These are phyloP conservation scores for Drepana falcataria DNA, from an alignment of 2,888 invertebrate genomes.

Conservation along the genomic window DNA sequence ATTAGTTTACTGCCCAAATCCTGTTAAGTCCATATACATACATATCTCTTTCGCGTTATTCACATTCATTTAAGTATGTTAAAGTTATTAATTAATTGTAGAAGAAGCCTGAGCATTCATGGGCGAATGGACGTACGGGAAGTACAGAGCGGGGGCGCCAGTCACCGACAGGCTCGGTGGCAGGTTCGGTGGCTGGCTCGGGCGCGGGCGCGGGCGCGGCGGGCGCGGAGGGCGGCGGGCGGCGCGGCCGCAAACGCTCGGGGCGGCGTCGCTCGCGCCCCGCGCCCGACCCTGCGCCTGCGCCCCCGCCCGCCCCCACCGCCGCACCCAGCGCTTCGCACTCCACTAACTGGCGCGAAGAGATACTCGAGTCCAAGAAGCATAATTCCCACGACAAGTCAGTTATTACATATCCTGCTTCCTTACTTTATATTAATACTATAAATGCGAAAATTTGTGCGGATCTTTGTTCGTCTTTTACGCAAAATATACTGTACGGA, in stretches of 20 bases:
- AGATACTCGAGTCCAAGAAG: conserved; percentile 68
- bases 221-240: conserved; percentile 30
- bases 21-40: no score
- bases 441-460: no score
- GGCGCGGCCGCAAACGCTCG: conserved; percentile 34
- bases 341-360: conserved; percentile 68
- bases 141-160: conserved; percentile 55
- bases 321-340: conserved; percentile 27
- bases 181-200: conserved; percentile 11
- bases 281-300: conserved; percentile 25
- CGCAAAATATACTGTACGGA: no score
- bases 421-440: not conserved
- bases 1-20: no score
- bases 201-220: conserved; percentile 25
- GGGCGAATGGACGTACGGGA: conserved; percentile 46
- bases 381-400: conserved; percentile 52
- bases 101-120: conserved; percentile 52
- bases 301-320: conserved; percentile 23
- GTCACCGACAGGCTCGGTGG: conserved; percentile 33
- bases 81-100: conserved; percentile 2
- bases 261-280: conserved; percentile 29
- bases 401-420: conserved; percentile 8
- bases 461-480: no score
- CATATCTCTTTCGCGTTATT: no score
- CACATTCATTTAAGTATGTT: no score